phyloP scores from a whole-genome alignment of 2,888 invertebrate genomes.

The Cheilosia scutellata region DNA sequence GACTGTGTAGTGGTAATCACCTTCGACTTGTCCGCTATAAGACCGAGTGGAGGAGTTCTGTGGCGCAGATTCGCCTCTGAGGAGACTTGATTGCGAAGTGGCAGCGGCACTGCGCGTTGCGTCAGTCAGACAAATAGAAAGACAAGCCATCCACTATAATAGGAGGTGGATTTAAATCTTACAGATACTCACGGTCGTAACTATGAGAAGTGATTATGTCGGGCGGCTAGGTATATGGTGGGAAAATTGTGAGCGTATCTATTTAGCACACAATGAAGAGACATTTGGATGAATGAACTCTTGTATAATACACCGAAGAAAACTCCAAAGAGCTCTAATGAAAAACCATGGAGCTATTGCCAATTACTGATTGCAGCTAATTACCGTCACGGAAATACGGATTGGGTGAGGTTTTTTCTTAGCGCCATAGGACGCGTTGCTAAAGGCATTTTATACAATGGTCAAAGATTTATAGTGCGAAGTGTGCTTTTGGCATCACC shows the following conservation, averaged over 20 bases:
- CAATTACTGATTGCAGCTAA: constrained; percentile 53
- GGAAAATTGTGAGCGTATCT: constrained; percentile 76
- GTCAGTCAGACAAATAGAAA: constrained; percentile 52
- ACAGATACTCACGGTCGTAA: constrained; percentile 65
- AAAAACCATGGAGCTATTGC: constrained; percentile 31
- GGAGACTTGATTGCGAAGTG: constrained; percentile 29
- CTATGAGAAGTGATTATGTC: constrained; percentile 73
- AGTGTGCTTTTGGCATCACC: too few species aligned
- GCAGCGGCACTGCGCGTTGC: constrained; percentile 20
- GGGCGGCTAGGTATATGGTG: constrained; percentile 64
- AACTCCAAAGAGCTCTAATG: constrained; percentile 10
- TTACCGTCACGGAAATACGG: constrained; percentile 37
- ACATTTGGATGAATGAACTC: constrained; percentile 72
- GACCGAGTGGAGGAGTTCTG: constrained; percentile 9
- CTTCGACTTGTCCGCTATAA: constrained; percentile 28
- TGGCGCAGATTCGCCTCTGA: not conserved
- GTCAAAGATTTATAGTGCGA: not conserved
- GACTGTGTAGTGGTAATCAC: constrained; percentile 28
- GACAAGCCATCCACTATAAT: constrained; percentile 32
- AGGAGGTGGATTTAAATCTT: constrained; percentile 56
- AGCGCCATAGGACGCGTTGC: not conserved
- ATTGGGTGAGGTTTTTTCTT: not conserved
- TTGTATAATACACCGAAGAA: constrained; percentile 32
- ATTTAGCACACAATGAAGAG: constrained; percentile 81
- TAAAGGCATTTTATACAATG: not conserved